Evolutionary conservation across 2,797 vertebrate species (phyloP).

Genomic region (Argya squamiceps): DNA sequence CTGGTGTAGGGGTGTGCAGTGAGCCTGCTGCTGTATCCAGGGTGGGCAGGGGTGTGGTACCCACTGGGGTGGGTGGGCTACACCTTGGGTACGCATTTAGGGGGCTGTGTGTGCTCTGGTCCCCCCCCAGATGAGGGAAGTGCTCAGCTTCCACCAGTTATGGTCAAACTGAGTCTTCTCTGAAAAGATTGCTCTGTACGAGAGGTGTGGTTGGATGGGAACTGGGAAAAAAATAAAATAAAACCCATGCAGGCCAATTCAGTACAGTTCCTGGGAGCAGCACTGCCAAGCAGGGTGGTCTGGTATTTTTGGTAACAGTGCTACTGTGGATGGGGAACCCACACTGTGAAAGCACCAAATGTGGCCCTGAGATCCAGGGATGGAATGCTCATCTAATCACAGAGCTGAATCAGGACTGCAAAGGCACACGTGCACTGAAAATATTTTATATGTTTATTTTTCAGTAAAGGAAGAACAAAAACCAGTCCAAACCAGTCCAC

Average conservation of each 20-base stretch:
- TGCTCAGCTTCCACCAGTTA: neutral
- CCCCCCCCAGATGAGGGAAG: neutral
- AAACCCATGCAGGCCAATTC: fast-evolving
- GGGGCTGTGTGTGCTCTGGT: fast-evolving
- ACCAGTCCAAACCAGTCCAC: slow-evolving; percentile 85
- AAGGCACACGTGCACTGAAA: neutral
- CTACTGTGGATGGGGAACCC: neutral
- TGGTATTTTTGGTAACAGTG: neutral
- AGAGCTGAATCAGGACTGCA: neutral
- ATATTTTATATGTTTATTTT: slow-evolving; percentile 55
- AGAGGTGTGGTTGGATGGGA: neutral
- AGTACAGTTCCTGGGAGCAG: neutral
- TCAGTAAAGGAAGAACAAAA: slow-evolving; percentile 88
- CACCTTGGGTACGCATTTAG: fast-evolving
- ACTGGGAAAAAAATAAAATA: neutral
- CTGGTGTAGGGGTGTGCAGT: fast-evolving
- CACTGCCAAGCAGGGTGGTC: neutral
- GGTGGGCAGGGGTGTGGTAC: neutral
- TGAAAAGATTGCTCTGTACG: neutral
- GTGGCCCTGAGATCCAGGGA: neutral
- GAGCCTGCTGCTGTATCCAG: fast-evolving
- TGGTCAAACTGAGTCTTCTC: neutral
- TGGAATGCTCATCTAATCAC: neutral
- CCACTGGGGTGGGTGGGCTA: neutral
- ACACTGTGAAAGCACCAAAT: neutral